These are phyloP conservation scores for Anguilla marmorata DNA, from an alignment of 2,797 vertebrate genomes.

Conservation along the genomic window DNA sequence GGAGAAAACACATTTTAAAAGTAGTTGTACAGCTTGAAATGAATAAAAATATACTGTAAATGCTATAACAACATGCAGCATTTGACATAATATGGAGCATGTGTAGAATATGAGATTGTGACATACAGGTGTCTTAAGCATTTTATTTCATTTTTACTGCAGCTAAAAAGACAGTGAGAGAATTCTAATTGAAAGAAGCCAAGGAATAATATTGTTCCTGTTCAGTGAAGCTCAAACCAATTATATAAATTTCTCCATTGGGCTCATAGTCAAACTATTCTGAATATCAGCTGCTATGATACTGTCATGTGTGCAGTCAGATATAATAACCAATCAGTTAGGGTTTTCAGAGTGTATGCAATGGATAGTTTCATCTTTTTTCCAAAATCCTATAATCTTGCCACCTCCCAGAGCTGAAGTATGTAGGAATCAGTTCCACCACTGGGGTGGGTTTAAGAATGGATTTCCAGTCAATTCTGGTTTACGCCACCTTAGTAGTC, in stretches of 20 bases:
- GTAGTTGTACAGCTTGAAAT: not conserved
- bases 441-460: conserved; percentile 33
- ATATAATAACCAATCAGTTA: not conserved
- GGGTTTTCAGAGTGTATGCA: not conserved
- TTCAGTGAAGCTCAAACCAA: not conserved
- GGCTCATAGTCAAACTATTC: not conserved
- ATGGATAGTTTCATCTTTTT: conserved; percentile 33
- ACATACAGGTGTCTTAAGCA: not conserved
- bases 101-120: not conserved
- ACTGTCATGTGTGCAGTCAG: not conserved
- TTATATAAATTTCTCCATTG: not conserved
- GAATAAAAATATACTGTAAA: not conserved
- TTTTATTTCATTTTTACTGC: not conserved
- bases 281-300: not conserved
- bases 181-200: not conserved
- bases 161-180: not conserved
- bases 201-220: not conserved
- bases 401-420: not conserved
- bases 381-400: conserved; percentile 33
- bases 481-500: conserved; percentile 22
- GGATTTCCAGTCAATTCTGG: conserved; percentile 32
- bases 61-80: not conserved
- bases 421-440: conserved; percentile 18
- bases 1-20: not conserved
- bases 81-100: not conserved